Conservation (phyloP, 2,113 vertebrate species). For the Eptesicus fuscus region DNA sequence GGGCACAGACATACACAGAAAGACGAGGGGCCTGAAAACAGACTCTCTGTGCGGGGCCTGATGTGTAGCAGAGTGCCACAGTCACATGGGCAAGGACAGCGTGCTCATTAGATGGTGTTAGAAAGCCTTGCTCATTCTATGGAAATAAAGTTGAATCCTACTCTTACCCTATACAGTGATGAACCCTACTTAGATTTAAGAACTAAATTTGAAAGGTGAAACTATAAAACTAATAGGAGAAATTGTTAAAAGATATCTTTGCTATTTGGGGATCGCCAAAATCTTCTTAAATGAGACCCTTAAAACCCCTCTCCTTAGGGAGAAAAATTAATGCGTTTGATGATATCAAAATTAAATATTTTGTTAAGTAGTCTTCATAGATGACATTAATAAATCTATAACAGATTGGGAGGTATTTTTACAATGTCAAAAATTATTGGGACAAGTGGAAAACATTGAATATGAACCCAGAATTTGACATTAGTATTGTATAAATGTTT, state of each 20-base stretch:
- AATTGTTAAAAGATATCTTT: background rate
- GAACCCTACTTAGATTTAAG: background rate
- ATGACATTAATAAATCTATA: background rate
- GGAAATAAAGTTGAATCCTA: background rate
- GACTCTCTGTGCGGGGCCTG: fast-evolving
- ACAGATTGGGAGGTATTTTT: background rate
- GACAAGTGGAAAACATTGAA: background rate
- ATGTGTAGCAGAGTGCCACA: fast-evolving
- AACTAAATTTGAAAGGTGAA: constrained; percentile 9
- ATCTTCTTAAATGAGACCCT: background rate
- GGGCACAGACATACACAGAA: background rate
- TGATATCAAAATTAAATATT: constrained; percentile 24
- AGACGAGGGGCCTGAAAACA: background rate
- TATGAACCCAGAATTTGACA: background rate
- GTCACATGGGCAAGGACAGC: background rate
- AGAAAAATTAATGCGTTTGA: background rate
- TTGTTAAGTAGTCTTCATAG: background rate
- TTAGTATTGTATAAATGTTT: background rate
- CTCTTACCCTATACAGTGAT: background rate
- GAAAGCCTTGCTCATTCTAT: background rate
- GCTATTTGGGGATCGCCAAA: background rate
- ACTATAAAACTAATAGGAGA: background rate
- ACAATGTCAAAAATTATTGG: background rate
- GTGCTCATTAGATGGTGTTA: background rate
- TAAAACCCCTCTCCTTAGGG: background rate